Conservation (phyloP, 1,140 invertebrate species). For the Pseudomyrmex concolor region DNA sequence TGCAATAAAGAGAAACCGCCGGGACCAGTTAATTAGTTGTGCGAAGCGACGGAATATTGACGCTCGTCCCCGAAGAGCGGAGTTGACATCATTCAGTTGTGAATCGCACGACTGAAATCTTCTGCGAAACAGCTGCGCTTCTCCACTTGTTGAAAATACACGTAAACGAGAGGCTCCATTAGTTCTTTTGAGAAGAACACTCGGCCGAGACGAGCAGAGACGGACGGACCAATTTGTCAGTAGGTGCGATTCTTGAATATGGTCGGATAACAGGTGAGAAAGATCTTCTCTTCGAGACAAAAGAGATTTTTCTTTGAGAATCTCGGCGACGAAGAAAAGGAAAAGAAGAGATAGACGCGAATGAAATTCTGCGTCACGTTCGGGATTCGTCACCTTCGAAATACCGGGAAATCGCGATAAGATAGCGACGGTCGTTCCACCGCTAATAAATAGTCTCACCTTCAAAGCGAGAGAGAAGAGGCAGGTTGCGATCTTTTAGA, state of each 20-base stretch:
- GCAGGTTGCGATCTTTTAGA: slow-evolving; percentile 2
- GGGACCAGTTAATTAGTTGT: neutral
- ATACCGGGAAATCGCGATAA: slow-evolving; percentile 32
- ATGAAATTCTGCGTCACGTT: neutral
- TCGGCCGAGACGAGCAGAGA: too few species aligned
- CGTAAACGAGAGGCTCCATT: neutral
- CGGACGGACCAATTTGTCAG: neutral
- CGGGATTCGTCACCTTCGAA: neutral
- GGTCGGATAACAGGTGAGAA: neutral
- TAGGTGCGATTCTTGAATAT: neutral
- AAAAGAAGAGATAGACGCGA: neutral
- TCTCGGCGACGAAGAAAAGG: neutral
- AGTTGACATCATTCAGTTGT: slow-evolving; percentile 46
- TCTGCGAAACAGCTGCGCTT: neutral
- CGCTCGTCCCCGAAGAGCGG: neutral
- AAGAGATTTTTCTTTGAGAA: neutral
- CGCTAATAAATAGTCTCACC: slow-evolving; percentile 25
- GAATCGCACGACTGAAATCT: slow-evolving; percentile 16
- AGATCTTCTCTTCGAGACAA: neutral
- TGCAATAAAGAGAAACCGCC: slow-evolving; percentile 4
- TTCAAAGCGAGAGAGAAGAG: neutral
- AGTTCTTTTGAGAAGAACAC: neutral
- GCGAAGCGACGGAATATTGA: slow-evolving; percentile 1
- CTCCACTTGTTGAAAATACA: slow-evolving; percentile 34
- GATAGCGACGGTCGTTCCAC: slow-evolving; percentile 22